Base-by-base conservation (phyloP, 2,113 vertebrate genomes). In the Pseudopipra pipra region DNA sequence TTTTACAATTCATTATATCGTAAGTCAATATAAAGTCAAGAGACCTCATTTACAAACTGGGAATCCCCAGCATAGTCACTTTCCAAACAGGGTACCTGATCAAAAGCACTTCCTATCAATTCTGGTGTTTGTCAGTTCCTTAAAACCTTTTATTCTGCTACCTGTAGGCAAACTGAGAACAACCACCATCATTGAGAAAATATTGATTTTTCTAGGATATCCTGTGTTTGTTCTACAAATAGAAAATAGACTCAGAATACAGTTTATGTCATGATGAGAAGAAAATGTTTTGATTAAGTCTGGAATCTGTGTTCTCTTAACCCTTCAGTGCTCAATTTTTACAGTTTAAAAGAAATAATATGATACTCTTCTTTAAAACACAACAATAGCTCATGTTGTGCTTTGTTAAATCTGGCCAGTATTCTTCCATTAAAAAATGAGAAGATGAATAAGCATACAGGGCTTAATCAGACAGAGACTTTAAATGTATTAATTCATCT, bases 151-250 rank as follows among this genome's bases (percentile, higher is more conserved):
- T 70, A 18, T 85, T 59, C 19, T 87, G 33, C 68, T 91, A 78
- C 44, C 23, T 66, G 47, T 31, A 76, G 71, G 74, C 44, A 79
- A 85, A 67, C 46, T 71, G 47, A 95, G 61, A 52, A 91, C 86
- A 93, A 52, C 30, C 13, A 43, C 27, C 9, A 20, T 55, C 28
- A n/a, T 3, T 79, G 75, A 80, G 43, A 87, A 94, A 89, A 91
- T 87, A 93, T 2, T 95, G 78, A 76, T 87, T 94, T 94, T 87
- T 83, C 58, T 79, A 63, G 79, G 78, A 76, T 89, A 83, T 63
- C 68, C 65, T 81, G 35, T 92, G 70, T 85, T 91, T 82, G 62
- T 87, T 93, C 63, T 87, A 63, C 81, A 87, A 75, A 52, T 82
- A 91, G n/a, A 1, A 35, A 91, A 75, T 35, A 91, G 80, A 39